Percentiles rank a stretch among this genome's conserved stretches.
Conservation (phyloP, 2,888 invertebrate species). For the Xestia rhomboidea region DNA sequence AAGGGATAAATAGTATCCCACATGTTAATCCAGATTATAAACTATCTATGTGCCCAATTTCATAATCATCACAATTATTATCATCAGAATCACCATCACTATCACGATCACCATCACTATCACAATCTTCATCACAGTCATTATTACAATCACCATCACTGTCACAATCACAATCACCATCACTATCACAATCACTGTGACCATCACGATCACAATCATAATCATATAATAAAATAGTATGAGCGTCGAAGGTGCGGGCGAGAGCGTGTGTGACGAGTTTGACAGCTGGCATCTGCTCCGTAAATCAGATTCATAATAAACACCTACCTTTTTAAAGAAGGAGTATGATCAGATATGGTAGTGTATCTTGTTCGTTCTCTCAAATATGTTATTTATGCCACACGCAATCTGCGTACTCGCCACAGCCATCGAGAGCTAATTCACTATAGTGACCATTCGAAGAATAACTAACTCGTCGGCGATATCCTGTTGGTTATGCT, state of each 20-base stretch:
- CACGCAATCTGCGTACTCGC: conserved; percentile 73
- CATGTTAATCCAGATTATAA: no score
- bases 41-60: no score
- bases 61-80: no score
- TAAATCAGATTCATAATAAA: background rate
- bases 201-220: no score
- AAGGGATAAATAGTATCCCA: no score
- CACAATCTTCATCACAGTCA: no score
- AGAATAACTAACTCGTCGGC: conserved; percentile 77
- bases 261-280: background rate
- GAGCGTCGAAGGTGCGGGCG: background rate
- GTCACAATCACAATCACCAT: no score
- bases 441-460: conserved; percentile 72
- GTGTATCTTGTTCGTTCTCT: conserved; percentile 19
- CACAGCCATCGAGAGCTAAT: conserved; percentile 74
- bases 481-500: conserved; percentile 79
- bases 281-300: background rate
- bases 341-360: background rate
- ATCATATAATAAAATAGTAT: no score
- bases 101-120: no score
- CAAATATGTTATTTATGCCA: conserved; percentile 69
- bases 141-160: no score
- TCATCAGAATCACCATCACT: no score
- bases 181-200: no score
- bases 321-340: background rate